These are phyloP conservation scores for Aproaerema taeniolella DNA, from an alignment of 2,888 invertebrate genomes.

Conservation along the genomic window DNA sequence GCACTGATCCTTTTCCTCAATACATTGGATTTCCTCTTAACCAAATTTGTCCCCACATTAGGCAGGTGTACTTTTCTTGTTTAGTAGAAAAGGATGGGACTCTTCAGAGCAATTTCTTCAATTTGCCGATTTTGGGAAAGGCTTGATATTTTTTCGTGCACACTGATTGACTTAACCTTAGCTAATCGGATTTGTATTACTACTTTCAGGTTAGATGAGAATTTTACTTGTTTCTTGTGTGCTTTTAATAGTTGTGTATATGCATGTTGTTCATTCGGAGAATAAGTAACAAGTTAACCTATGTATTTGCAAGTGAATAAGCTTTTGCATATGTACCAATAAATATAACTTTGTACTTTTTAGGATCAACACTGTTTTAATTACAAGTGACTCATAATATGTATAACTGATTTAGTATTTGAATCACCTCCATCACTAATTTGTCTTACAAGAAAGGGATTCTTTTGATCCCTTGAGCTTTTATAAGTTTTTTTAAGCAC, in stretches of 20 bases:
- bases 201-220: too few relatives aligned
- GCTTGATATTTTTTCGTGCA: neutral
- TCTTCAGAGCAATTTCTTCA: constrained; percentile 6
- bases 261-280: too few relatives aligned
- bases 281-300: too few relatives aligned
- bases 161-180: neutral
- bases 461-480: constrained; percentile 40
- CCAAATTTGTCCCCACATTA: constrained; percentile 37
- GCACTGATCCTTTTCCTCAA: constrained; percentile 37
- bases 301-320: too few relatives aligned
- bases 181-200: too few relatives aligned
- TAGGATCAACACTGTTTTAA: too few relatives aligned
- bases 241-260: too few relatives aligned
- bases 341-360: too few relatives aligned
- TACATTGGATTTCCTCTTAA: constrained; percentile 39
- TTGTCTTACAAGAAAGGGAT: constrained; percentile 40
- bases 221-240: too few relatives aligned
- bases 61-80: constrained; percentile 26
- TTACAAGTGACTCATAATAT: too few relatives aligned
- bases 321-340: too few relatives aligned
- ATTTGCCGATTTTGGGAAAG: constrained; percentile 3
- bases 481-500: constrained; percentile 34
- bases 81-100: constrained; percentile 20
- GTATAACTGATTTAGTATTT: too few relatives aligned
- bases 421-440: constrained; percentile 38